Evolutionary conservation across 2,888 invertebrate species (phyloP).

Genomic region (Merodon equestris): DNA sequence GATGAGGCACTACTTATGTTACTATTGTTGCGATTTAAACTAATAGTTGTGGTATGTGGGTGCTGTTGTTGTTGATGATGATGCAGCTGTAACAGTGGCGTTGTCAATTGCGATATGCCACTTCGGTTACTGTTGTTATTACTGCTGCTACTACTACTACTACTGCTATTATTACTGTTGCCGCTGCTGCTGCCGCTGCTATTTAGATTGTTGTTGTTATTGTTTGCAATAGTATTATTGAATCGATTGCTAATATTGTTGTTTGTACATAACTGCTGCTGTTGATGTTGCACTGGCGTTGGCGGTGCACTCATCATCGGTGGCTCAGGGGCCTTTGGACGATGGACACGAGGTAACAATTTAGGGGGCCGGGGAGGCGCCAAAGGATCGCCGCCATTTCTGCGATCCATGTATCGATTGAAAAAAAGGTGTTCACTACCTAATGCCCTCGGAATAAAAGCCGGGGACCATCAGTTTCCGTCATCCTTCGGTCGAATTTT

Average conservation of each 20-base stretch:
- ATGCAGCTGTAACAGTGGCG: constrained; percentile 55
- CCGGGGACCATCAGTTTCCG: constrained; percentile 84
- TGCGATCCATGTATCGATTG: constrained; percentile 84
- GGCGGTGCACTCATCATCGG: constrained; percentile 79
- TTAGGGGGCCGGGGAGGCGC: constrained; percentile 87
- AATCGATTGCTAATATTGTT: constrained; percentile 49
- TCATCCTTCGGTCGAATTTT: constrained; percentile 79
- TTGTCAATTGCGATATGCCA: constrained; percentile 44
- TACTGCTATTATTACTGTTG: constrained; percentile 49
- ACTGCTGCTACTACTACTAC: constrained; percentile 65
- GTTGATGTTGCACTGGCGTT: constrained; percentile 68
- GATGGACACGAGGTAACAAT: constrained; percentile 85
- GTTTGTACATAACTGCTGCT: constrained; percentile 60
- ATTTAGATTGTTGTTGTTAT: constrained; percentile 8
- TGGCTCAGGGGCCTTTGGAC: constrained; percentile 82
- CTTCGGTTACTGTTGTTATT: constrained; percentile 68
- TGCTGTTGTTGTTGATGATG: constrained; percentile 69
- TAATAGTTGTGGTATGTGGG: constrained; percentile 49
- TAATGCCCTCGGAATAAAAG: constrained; percentile 79
- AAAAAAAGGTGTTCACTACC: constrained; percentile 73
- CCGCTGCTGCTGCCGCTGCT: constrained; percentile 38
- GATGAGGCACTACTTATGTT: constrained; percentile 73
- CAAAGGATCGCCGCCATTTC: constrained; percentile 86
- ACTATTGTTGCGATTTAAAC: constrained; percentile 75
- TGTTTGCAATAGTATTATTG: constrained; percentile 44